A percentile compares a stretch with the other conserved stretches of the same genome.
These are phyloP conservation scores for Plutella xylostella DNA, from an alignment of 2,888 invertebrate species.

Conservation along the genomic window DNA sequence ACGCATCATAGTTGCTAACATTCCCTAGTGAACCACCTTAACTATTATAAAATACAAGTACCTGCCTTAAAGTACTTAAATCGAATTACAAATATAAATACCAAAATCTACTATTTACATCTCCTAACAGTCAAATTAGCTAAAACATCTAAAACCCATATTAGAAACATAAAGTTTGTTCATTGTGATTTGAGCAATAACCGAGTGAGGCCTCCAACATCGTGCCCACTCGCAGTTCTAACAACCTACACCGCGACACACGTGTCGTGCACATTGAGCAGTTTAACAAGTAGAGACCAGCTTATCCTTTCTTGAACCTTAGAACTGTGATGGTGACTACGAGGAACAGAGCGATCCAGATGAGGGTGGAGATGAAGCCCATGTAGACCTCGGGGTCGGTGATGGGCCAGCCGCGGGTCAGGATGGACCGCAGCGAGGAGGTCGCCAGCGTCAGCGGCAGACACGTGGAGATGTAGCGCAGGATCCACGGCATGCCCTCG, in stretches of 20 bases:
- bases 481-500: constrained; percentile 90
- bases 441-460: constrained; percentile 93
- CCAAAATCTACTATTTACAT: constrained; percentile 60
- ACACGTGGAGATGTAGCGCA: constrained; percentile 85
- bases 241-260: not conserved
- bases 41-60: constrained; percentile 23
- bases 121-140: constrained; percentile 54
- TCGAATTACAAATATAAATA: constrained; percentile 43
- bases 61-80: constrained; percentile 27
- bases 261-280: constrained; percentile 11
- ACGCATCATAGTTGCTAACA: constrained; percentile 64
- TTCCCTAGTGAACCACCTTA: constrained; percentile 47
- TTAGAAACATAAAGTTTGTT: constrained; percentile 3
- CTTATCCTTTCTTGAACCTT: constrained; percentile 82
- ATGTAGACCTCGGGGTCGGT: constrained; percentile 85
- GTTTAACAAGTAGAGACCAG: not conserved
- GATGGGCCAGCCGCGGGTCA: constrained; percentile 90
- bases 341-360: constrained; percentile 88
- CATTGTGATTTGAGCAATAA: constrained; percentile 7
- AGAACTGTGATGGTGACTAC: constrained; percentile 83
- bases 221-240: not conserved
- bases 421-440: constrained; percentile 87
- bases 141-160: constrained; percentile 20
- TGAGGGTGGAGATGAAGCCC: constrained; percentile 86
- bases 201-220: too few species aligned